These are phyloP conservation scores for Hemichromis elongatus DNA, from an alignment of 2,113 vertebrate genomes.

Conservation along the genomic window DNA sequence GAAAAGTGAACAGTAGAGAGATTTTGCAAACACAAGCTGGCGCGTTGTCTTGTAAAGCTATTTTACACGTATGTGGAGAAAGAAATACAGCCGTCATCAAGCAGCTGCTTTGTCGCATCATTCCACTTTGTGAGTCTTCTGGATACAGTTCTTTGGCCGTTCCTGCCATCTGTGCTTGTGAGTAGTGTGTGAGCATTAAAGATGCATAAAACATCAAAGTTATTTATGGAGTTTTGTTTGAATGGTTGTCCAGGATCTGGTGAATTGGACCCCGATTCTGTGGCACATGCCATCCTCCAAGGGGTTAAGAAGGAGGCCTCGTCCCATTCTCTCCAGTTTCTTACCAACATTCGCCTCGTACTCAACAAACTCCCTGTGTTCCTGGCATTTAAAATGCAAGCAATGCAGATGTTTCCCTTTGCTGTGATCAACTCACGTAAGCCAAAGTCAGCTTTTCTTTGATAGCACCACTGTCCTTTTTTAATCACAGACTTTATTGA, in stretches of 20 bases:
- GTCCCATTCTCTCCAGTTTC: background rate
- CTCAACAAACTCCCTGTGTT: background rate
- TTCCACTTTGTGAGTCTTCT: slow-evolving; percentile 18
- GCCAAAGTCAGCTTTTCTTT: background rate
- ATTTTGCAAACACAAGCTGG: slow-evolving; percentile 35
- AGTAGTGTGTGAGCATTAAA: background rate
- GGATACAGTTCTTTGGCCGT: slow-evolving; percentile 49
- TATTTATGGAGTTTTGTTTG: accelerated
- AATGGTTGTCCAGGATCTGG: slow-evolving; percentile 38
- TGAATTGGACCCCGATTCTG: slow-evolving; percentile 11
- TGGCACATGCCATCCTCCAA: slow-evolving; percentile 51
- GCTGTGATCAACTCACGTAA: background rate
- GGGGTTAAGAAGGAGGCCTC: slow-evolving; percentile 17
- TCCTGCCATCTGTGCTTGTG: slow-evolving; percentile 65
- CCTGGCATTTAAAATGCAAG: background rate
- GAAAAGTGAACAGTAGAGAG: background rate
- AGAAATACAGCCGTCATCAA: background rate
- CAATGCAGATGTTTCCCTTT: background rate
- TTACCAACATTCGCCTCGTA: slow-evolving; percentile 12
- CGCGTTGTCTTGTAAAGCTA: slow-evolving; percentile 35
- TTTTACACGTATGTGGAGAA: slow-evolving; percentile 55
- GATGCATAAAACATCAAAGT: accelerated
- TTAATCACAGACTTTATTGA: background rate
- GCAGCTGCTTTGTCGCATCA: slow-evolving; percentile 20
- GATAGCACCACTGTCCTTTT: background rate